Percentiles rank a stretch among this genome's conserved stretches.
Conservation (phyloP, 2,797 vertebrate species). For the Coregonus suidteri region DNA sequence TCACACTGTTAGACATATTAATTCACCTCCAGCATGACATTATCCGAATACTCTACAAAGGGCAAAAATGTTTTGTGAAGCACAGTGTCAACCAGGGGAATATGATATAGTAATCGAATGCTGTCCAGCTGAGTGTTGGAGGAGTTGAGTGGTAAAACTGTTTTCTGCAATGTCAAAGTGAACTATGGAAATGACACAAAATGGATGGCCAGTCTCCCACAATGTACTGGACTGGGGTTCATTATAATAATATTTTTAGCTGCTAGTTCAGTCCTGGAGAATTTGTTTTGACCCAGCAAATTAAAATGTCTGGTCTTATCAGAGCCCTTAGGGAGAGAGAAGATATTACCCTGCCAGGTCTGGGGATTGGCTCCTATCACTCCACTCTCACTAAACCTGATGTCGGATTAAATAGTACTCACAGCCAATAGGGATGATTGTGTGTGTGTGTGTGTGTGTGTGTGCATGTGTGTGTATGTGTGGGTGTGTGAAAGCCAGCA, state of each 20-base stretch:
- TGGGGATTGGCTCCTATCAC: constrained; percentile 48
- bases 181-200: constrained; percentile 19
- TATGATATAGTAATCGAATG: constrained; percentile 16
- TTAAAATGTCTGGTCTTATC: constrained; percentile 72
- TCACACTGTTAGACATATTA: constrained; percentile 32
- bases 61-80: constrained; percentile 41
- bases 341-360: constrained; percentile 24
- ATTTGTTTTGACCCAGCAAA: constrained; percentile 70
- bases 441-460: too few species aligned
- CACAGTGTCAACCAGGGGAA: constrained; percentile 27
- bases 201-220: constrained; percentile 1
- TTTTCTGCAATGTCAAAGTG: constrained; percentile 14
- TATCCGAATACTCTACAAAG: constrained; percentile 17
- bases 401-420: constrained; percentile 42
- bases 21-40: constrained; percentile 35
- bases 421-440: background rate
- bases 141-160: background rate
- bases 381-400: constrained; percentile 41
- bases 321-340: too few species aligned
- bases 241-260: constrained; percentile 18
- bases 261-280: constrained; percentile 54
- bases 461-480: too few species aligned
- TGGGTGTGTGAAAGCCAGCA: too few species aligned
- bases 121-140: constrained; percentile 27
- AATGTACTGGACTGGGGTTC: background rate